phyloP scores from a whole-genome alignment of 2,113 vertebrate species.

The Corvus cornix region DNA sequence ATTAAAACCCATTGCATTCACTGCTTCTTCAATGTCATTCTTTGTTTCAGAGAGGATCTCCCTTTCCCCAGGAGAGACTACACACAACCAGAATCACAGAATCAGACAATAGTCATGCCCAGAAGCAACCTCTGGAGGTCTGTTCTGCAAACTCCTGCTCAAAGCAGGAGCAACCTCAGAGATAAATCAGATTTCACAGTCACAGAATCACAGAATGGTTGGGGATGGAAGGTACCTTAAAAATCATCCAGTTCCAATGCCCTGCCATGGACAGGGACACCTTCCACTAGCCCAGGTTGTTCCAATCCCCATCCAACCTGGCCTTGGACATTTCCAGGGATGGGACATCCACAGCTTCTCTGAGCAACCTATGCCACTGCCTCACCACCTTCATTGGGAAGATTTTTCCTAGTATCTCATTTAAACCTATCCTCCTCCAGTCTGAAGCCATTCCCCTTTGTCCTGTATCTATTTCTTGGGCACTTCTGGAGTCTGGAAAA shows the following conservation, averaged over 20 bases:
- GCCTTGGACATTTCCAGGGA: not conserved
- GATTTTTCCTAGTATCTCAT: not conserved
- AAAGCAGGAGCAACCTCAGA: not conserved
- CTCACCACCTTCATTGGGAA: not conserved
- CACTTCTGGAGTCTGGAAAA: not conserved
- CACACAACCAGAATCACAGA: not conserved
- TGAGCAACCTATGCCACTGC: fast-evolving
- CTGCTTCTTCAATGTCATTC: not conserved
- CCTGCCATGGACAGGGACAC: not conserved
- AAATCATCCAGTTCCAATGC: fast-evolving
- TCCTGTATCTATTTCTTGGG: not conserved
- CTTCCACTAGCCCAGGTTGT: fast-evolving
- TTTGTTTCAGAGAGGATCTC: not conserved
- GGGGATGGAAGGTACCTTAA: not conserved
- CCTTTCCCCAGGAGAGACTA: not conserved
- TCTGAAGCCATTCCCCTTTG: not conserved
- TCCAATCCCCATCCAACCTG: fast-evolving
- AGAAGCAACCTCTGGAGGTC: not conserved
- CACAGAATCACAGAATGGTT: not conserved
- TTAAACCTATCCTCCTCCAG: not conserved
- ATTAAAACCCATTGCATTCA: not conserved
- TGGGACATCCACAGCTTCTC: not conserved
- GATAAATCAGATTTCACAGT: not conserved
- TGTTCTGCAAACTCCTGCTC: not conserved
- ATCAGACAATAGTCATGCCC: fast-evolving